phyloP scores from a whole-genome alignment of 1,140 invertebrate species.

The Paraescarpia echinospica region DNA sequence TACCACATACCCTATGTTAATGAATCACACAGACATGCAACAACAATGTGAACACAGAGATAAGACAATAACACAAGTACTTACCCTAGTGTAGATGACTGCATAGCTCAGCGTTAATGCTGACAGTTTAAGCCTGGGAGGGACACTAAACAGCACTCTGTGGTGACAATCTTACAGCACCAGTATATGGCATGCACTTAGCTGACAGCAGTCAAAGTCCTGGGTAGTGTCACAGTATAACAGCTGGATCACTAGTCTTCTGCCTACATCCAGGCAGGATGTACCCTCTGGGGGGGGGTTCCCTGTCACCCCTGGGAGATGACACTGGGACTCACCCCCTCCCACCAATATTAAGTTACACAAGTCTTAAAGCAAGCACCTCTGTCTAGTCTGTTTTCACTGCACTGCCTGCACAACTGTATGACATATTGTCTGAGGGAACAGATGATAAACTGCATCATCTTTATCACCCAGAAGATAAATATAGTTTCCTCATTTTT shows the following conservation, averaged over 20 bases:
- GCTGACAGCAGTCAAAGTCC: not conserved
- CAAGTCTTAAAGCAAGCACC: not conserved
- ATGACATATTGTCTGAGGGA: not conserved
- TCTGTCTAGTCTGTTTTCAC: not conserved
- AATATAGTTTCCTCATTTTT: not conserved
- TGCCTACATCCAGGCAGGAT: not conserved
- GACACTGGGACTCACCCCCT: not conserved
- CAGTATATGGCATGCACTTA: not conserved
- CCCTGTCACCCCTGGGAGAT: not conserved
- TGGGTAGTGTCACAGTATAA: not conserved
- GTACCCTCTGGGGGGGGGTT: not conserved
- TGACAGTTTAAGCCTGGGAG: not conserved
- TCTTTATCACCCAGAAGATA: not conserved
- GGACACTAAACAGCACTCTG: not conserved
- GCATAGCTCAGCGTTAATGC: not conserved
- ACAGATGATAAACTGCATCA: not conserved
- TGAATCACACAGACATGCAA: not conserved
- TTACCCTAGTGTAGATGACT: not conserved
- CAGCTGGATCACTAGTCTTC: not conserved
- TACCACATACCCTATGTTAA: not conserved
- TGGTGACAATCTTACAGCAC: not conserved
- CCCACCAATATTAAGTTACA: slow-evolving; percentile 1
- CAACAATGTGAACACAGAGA: not conserved
- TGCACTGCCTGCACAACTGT: not conserved
- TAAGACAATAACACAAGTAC: not conserved